Base-by-base conservation (phyloP, 92 coral and sea anemone genomes). In the Palythoa grandiflora region DNA sequence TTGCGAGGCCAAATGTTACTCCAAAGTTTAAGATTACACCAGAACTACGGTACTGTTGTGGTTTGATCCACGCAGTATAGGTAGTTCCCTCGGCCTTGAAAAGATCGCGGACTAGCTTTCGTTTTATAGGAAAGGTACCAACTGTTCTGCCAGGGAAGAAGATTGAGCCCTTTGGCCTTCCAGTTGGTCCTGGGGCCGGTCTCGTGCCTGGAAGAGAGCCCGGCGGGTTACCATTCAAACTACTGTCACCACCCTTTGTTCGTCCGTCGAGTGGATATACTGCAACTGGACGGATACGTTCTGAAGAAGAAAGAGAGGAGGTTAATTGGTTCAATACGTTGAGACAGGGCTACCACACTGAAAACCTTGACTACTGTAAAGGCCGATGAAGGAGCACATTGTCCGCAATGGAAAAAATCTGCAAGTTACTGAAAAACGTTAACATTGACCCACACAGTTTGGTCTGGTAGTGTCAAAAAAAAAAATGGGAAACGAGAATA, bases 211-310 rank as follows among this genome's bases (percentile, higher is more conserved):
- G 54, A 40, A 80, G 85, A 19, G 50, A n/a, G 55, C 85, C 85
- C 9, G 85, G 85, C 13, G 74, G 85, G 52, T 80, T 80, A 35
- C 85, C 90, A 74, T 89, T 79, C 63, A 92, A 75, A 76, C 96
- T 93, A 61, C 85, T 80, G 87, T 93, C 96, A 74, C 91, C 77
- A 12, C 92, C 96, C 14, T 88, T 81, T 35, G 94, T 88, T 14
- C 85, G 66, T 53, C 83, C 76, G 44, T 87, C 87, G 59, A 93
- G 92, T 38, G 96, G 94, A 60, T 83, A 93, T 19, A 93, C 89
- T 15, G 96, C 96, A 9, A 93, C 79, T 39, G 96, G 94, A 20
- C 96, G 92, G 38, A 84, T 83, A 68, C 47, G 89, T 84, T 84
- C 83, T 71, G n/a, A 21, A 37, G 61, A 50, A 47, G 50, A 38